Percentiles rank a stretch among this genome's conserved stretches.
Conservation (phyloP, 2,113 vertebrate genomes). For the Eira barbara region DNA sequence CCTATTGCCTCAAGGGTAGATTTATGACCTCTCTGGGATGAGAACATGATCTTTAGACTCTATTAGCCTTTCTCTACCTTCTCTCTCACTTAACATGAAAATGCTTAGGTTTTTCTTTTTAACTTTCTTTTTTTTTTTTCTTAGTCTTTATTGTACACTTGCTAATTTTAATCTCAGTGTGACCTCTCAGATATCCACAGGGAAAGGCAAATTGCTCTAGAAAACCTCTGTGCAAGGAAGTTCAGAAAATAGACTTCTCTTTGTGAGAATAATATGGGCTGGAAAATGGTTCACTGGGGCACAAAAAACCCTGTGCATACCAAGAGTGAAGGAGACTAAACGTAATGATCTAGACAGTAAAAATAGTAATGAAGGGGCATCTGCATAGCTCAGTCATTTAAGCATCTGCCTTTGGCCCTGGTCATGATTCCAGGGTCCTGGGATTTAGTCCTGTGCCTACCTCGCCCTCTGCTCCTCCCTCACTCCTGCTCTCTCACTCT, state of each 20-base stretch:
- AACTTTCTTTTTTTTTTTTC: background rate
- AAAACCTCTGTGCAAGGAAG: background rate
- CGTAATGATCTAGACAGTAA: background rate
- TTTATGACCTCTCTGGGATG: constrained; percentile 14
- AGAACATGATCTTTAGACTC: constrained; percentile 45
- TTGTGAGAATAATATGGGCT: background rate
- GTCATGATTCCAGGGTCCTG: background rate
- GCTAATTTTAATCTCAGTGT: constrained; percentile 68
- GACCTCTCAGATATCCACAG: constrained; percentile 49
- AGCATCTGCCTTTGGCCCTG: background rate
- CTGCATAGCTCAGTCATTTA: background rate
- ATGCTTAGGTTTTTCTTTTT: constrained; percentile 39
- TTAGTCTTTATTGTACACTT: constrained; percentile 41
- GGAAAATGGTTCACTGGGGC: background rate
- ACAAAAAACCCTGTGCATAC: background rate
- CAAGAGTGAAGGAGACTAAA: background rate
- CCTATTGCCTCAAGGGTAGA: constrained; percentile 20
- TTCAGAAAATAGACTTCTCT: constrained; percentile 19
- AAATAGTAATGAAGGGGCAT: background rate
- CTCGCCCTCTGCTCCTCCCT: too few relatives aligned
- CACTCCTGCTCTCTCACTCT: background rate
- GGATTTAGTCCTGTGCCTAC: background rate
- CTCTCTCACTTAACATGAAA: constrained; percentile 37
- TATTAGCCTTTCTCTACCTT: constrained; percentile 26
- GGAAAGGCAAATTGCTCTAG: constrained; percentile 58